Base-by-base conservation (phyloP, 2,113 vertebrate genomes). In the Chitala chitala region DNA sequence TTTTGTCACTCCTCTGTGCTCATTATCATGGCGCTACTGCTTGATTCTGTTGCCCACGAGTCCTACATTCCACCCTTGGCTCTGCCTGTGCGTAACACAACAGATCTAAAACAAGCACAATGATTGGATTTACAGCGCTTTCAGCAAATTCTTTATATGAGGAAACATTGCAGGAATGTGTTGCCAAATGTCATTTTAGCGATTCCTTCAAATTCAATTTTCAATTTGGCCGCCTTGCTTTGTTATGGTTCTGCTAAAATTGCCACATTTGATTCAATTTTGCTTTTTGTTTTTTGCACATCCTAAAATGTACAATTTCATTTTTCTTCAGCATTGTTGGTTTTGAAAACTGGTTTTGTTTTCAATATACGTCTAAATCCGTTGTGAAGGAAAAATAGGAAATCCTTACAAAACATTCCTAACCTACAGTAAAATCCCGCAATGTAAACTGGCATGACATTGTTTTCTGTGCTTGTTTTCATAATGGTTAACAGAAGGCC, bases 131-230 rank as follows among this genome's bases (percentile, higher is more conserved):
- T 75, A 77, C 40, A 73, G 55, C 61, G 42, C 58, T 79, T 61
- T 36, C 55, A 76, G 61, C 76, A 79, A 75, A 77, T 74, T 78
- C 26, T 72, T 51, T 65, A 55, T 29, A 6, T 58, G 33, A 46
- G 31, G 13, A 61, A 73, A 56, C 56, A 73, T 5, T 63, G 46
- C 46, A 50, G 10, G 31, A 51, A 51, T 51, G 26, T 17, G 38
- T 15, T 74, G 53, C 63, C 46, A 78, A 79, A 78, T 77, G 72
- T 71, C 71, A 78, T 82, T 76, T 78, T 36, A 75, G 24, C 75
- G 73, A 76, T 58, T 71, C 53, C 36, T 64, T 72, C 76, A 56
- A 61, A 55, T 76, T 77, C 69, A 69, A n/a, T n/a, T n/a, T n/a
- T n/a, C n/a, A n/a, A n/a, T n/a, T n/a, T n/a, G n/a, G n/a, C n/a